Percentiles rank a stretch among this genome's conserved stretches.
Evolutionary conservation across 2,888 invertebrate genomes (phyloP).

Genomic region (Xestoiulus laeticollis): DNA sequence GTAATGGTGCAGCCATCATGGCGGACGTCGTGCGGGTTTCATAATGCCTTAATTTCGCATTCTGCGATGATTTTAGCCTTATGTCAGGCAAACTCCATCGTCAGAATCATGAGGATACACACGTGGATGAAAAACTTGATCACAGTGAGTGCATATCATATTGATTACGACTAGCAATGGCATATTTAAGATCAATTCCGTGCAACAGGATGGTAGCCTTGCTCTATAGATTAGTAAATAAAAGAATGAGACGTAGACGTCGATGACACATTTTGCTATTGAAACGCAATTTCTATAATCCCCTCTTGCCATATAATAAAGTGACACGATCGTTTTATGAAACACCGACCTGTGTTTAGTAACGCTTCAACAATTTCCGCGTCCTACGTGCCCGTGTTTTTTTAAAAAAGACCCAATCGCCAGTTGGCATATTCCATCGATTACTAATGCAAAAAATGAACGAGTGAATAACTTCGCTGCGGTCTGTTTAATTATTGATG

Average conservation of each 20-base stretch:
- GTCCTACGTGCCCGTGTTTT: not conserved
- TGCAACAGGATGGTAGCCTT: slow-evolving; percentile 39
- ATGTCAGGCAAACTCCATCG: slow-evolving; percentile 38
- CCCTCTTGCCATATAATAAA: not conserved
- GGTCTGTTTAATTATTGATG: slow-evolving; percentile 20
- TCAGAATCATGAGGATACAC: not conserved
- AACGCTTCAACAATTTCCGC: not conserved
- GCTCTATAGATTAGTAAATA: slow-evolving; percentile 11
- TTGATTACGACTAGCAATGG: not conserved
- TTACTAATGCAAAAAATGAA: slow-evolving; percentile 27
- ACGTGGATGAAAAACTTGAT: slow-evolving; percentile 14
- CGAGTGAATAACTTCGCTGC: slow-evolving; percentile 30
- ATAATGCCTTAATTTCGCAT: slow-evolving; percentile 44
- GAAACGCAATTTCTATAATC: not conserved
- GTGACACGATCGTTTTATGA: not conserved
- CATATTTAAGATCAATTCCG: not conserved
- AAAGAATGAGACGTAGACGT: slow-evolving; percentile 3
- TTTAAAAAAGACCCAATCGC: slow-evolving; percentile 15
- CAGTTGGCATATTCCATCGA: slow-evolving; percentile 36
- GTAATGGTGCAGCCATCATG: slow-evolving; percentile 43
- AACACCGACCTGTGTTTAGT: no score
- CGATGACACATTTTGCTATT: not conserved
- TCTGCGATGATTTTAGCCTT: slow-evolving; percentile 25
- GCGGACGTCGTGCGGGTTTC: slow-evolving; percentile 12
- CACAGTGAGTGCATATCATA: not conserved